These are phyloP conservation scores for Turritopsis dohrnii DNA, from an alignment of 30 jellyfish, hydroid and myxozoan species.

Conservation along the genomic window DNA sequence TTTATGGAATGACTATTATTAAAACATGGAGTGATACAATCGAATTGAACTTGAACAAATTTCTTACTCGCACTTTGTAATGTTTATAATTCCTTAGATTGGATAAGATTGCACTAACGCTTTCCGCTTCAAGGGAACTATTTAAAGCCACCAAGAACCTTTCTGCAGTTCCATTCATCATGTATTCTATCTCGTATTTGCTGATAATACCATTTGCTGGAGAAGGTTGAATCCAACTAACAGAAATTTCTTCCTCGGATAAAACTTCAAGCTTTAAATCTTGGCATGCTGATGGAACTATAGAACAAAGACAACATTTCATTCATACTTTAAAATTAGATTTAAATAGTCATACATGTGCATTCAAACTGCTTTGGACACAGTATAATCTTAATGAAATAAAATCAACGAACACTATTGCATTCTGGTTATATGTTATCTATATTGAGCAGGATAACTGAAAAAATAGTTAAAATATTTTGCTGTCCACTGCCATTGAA, in stretches of 20 bases:
- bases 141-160: background rate
- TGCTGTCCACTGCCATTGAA: too few relatives aligned
- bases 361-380: too few relatives aligned
- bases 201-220: constrained; percentile 6
- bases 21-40: background rate
- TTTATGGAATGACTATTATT: background rate
- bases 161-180: background rate
- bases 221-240: constrained; percentile 16
- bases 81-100: background rate
- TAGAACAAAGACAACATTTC: background rate
- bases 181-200: constrained; percentile 13
- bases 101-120: background rate
- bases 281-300: constrained; percentile 11
- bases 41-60: background rate
- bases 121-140: background rate
- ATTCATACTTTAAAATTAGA: background rate
- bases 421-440: too few relatives aligned
- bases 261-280: background rate
- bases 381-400: too few relatives aligned
- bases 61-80: background rate
- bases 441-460: too few relatives aligned
- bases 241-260: constrained; percentile 10
- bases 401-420: too few relatives aligned
- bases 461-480: too few relatives aligned
- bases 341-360: too few relatives aligned